Base-by-base conservation (phyloP, 2,888 invertebrate genomes). In the Ophion ellenae region DNA sequence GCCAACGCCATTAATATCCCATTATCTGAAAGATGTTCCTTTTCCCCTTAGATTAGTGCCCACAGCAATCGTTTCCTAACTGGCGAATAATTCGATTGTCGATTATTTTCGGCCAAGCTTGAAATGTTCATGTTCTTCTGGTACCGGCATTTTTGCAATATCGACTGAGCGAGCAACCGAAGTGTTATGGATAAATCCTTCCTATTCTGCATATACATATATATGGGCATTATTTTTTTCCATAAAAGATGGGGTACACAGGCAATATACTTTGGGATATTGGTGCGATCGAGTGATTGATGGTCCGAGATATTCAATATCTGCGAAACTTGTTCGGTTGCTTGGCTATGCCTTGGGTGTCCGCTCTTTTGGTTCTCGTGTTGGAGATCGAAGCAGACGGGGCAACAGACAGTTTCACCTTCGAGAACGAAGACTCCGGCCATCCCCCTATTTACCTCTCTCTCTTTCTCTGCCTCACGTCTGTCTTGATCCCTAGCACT, bases 301-400 rank as follows among this genome's bases (percentile, higher is more conserved):
- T 93, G 92, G 91, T 91, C 91, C 91, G 90, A 91, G 93, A 93
- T 93, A 93, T 93, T 93, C 91, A 92, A 93, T 93, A 92, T 93
- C 92, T 93, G 91, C 90, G 88, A 91, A 92, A 93, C 89, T 92
- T 92, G 78, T 75, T 57, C 76, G 76, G 76, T 67, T 66, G 77
- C 83, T 69, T 66, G 64, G 73, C 71, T 40, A 40, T 78, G 74
- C 79, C 73, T 17, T 57, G 61, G 36, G 32, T 64, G 67, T 74
- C 40, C 7, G 6, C 40, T 53, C 63, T 76, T 53, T 61, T 67
- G 45, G 47, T 71, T 40, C 9, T 75, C 78, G 75, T 75, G 85
- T 83, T 66, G 70, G 78, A 71, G 73, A 83, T 75, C 78, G 76
- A 83, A 69, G 61, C 85, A 76, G 83, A 76, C 79, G 82, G 85